Conservation (phyloP, 2,797 vertebrate genomes). For the Xyrichtys novacula region DNA sequence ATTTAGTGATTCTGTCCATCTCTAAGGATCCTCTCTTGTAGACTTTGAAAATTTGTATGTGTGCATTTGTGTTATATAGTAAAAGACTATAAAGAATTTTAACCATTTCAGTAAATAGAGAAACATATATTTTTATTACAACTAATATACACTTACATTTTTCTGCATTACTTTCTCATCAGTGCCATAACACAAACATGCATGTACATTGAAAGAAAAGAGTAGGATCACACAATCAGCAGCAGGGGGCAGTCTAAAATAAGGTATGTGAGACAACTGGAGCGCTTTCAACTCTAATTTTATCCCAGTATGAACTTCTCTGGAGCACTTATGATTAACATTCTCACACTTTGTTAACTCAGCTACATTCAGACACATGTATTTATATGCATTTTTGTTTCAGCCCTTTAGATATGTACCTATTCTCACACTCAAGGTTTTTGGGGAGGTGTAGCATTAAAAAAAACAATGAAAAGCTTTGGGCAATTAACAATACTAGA, state of each 20-base stretch:
- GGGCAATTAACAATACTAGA: conserved; percentile 45
- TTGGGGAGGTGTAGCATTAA: conserved; percentile 25
- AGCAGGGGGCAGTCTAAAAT: conserved; percentile 71
- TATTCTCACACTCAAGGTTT: conserved; percentile 42
- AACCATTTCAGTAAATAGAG: neutral
- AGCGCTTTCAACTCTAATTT: conserved; percentile 70
- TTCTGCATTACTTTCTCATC: conserved; percentile 11
- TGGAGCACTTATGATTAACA: conserved; percentile 58
- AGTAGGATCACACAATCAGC: conserved; percentile 47
- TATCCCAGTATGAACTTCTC: conserved; percentile 74
- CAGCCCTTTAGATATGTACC: neutral
- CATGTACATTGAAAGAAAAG: conserved; percentile 9
- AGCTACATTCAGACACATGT: conserved; percentile 50
- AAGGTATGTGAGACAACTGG: conserved; percentile 67
- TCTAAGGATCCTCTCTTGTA: too few relatives aligned
- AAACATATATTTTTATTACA: conserved; percentile 15
- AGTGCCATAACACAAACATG: conserved; percentile 7
- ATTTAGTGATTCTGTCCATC: too few relatives aligned
- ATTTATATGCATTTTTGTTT: conserved; percentile 53
- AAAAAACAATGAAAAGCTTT: conserved; percentile 52
- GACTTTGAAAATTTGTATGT: neutral
- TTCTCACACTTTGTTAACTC: conserved; percentile 57
- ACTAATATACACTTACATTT: conserved; percentile 8
- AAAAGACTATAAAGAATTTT: neutral
- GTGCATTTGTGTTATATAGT: neutral